phyloP scores from a whole-genome alignment of 1,140 invertebrate species.

The Hyles euphorbiae region DNA sequence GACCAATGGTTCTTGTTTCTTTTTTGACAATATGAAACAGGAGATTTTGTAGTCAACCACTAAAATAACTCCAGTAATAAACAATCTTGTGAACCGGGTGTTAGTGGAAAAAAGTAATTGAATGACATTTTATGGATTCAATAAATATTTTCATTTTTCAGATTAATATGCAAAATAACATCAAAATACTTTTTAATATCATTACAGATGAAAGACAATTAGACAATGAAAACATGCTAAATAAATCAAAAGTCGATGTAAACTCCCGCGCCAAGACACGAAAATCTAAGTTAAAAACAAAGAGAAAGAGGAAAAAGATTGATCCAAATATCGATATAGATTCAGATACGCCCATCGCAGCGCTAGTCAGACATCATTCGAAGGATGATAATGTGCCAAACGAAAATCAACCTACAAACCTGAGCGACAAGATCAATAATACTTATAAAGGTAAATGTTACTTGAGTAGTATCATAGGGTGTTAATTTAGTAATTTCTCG shows the following conservation, averaged over 20 bases:
- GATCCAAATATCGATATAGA: constrained; percentile 11
- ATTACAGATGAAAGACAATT: background rate
- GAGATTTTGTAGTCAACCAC: no score
- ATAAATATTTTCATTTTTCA: no score
- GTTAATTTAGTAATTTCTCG: no score
- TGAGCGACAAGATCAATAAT: background rate
- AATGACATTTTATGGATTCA: no score
- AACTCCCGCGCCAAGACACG: constrained; percentile 11
- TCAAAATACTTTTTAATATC: no score
- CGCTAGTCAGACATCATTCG: constrained; percentile 8
- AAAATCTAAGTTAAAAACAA: constrained; percentile 8
- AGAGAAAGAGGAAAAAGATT: constrained; percentile 17
- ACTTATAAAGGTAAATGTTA: background rate
- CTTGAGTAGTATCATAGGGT: no score
- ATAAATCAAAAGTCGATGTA: background rate
- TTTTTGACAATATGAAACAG: no score
- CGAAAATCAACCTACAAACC: background rate
- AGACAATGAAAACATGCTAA: background rate
- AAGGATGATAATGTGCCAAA: constrained; percentile 3
- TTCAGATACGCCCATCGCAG: constrained; percentile 24
- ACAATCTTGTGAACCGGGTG: no score
- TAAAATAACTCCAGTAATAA: no score
- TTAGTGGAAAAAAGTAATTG: no score
- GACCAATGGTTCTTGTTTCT: no score
- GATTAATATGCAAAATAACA: no score